phyloP scores from a whole-genome alignment of 2,888 invertebrate genomes.

The Gymnoscelis rufifasciata region DNA sequence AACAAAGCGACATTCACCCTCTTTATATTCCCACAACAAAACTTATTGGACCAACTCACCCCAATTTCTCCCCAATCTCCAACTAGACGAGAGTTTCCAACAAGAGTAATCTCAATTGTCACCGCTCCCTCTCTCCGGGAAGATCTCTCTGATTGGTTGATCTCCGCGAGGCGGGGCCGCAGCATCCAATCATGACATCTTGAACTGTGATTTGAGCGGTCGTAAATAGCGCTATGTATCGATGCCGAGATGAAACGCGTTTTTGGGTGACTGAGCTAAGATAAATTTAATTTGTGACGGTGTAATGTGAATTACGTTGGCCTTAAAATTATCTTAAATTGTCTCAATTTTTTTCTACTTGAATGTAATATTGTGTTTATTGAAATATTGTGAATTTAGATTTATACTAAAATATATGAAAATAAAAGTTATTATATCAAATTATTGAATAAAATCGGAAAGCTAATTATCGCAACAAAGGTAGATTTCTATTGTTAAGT shows the following conservation, averaged over 20 bases:
- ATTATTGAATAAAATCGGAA: no score
- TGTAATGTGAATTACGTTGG: background rate
- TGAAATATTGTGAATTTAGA: no score
- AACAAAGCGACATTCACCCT: no score
- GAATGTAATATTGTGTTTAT: no score
- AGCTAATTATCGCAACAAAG: no score
- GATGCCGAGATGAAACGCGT: constrained; percentile 11
- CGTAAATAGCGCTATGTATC: constrained; percentile 14
- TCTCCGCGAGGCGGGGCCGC: constrained; percentile 44
- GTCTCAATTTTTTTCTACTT: no score
- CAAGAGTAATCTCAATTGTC: no score
- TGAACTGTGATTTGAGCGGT: constrained; percentile 28
- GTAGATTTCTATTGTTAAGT: no score
- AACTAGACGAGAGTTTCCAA: constrained; percentile 11
- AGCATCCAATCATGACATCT: constrained; percentile 57
- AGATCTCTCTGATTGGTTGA: constrained; percentile 47
- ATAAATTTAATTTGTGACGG: background rate
- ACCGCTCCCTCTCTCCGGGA: constrained; percentile 9
- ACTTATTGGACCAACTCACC: background rate
- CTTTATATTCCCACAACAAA: no score
- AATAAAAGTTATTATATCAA: no score
- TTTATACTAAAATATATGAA: no score
- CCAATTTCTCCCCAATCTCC: background rate
- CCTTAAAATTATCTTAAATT: no score
- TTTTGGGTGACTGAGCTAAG: constrained; percentile 1